Conservation (phyloP, 2,113 vertebrate species). For the Microtus montanus region DNA sequence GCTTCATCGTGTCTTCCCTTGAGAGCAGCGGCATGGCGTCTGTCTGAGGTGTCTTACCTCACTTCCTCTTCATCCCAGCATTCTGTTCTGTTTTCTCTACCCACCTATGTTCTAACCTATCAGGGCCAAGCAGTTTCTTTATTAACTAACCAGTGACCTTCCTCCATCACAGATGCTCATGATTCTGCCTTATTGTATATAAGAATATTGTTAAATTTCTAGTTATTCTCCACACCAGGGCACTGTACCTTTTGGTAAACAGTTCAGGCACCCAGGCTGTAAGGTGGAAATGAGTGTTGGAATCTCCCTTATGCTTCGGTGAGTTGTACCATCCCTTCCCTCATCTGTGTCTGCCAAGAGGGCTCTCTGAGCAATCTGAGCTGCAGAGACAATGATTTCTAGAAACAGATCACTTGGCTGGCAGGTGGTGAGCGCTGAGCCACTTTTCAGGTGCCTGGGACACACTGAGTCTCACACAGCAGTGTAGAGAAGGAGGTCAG, state of each 20-base stretch:
- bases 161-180: too few relatives aligned
- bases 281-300: neutral
- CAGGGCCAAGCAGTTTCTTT: too few relatives aligned
- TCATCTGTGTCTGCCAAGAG: neutral
- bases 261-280: neutral
- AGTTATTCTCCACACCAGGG: neutral
- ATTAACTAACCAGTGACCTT: too few relatives aligned
- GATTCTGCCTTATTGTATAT: neutral
- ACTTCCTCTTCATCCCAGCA: too few relatives aligned
- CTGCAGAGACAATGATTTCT: neutral
- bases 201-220: neutral
- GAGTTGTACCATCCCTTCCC: neutral
- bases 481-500: too few relatives aligned
- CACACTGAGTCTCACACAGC: neutral
- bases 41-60: too few relatives aligned
- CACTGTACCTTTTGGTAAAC: neutral
- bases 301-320: neutral
- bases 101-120: too few relatives aligned
- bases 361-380: neutral
- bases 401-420: neutral
- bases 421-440: too few relatives aligned
- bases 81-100: too few relatives aligned
- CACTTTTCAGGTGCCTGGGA: neutral
- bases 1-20: too few relatives aligned
- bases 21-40: too few relatives aligned